Conservation (phyloP, 1,140 invertebrate genomes). For the Telenomus remus region DNA sequence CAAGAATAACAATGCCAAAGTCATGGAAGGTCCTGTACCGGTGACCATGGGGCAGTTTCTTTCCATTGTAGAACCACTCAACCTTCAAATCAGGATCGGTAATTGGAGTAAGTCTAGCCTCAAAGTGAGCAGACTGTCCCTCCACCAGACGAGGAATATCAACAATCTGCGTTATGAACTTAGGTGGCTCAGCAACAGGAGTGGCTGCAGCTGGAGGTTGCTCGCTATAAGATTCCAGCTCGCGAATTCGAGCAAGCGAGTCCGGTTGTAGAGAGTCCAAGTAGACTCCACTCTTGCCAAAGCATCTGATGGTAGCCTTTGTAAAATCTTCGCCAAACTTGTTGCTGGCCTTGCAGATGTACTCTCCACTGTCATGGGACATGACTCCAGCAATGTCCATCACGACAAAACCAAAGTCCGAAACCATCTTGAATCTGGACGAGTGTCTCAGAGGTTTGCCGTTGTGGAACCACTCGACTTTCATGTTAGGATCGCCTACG, state of each 20-base stretch:
- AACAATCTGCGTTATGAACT: slow-evolving; percentile 91
- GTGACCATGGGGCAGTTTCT: slow-evolving; percentile 93
- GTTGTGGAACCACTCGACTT: slow-evolving; percentile 97
- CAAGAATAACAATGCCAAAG: slow-evolving; percentile 96
- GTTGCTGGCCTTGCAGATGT: slow-evolving; percentile 91
- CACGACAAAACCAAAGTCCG: slow-evolving; percentile 96
- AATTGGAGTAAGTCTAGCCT: slow-evolving; percentile 91
- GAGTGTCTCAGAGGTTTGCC: slow-evolving; percentile 90
- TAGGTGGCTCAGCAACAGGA: slow-evolving; percentile 87
- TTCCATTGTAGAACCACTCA: slow-evolving; percentile 96
- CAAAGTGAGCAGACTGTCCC: slow-evolving; percentile 95
- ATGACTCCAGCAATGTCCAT: slow-evolving; percentile 96
- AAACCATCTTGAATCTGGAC: slow-evolving; percentile 93
- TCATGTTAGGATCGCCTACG: slow-evolving; percentile 94
- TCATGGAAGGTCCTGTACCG: slow-evolving; percentile 97
- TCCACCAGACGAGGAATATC: slow-evolving; percentile 90
- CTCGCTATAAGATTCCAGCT: slow-evolving; percentile 85
- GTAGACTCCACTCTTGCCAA: slow-evolving; percentile 91
- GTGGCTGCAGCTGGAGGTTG: slow-evolving; percentile 79
- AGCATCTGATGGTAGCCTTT: slow-evolving; percentile 86
- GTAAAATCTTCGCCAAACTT: slow-evolving; percentile 94
- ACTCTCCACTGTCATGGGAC: slow-evolving; percentile 94
- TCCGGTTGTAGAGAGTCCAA: slow-evolving; percentile 95
- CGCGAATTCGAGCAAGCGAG: slow-evolving; percentile 91
- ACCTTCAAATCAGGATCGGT: slow-evolving; percentile 95